These are phyloP conservation scores for Andricus quercusramuli DNA, from an alignment of 2,888 invertebrate species.

Conservation along the genomic window DNA sequence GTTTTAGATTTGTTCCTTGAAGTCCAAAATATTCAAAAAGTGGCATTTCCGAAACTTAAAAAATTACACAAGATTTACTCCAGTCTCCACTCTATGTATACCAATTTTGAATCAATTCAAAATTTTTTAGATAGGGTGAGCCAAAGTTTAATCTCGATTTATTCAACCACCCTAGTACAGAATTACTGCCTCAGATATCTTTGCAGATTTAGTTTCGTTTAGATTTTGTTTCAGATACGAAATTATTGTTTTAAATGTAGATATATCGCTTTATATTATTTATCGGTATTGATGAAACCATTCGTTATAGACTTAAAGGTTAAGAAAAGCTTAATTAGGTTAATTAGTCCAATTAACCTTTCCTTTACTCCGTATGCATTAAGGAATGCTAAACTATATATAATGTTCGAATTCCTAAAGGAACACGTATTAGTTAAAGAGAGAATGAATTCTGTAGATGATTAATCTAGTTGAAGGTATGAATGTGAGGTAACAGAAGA, in stretches of 20 bases:
- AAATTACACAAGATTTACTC: too few species aligned
- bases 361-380: background rate
- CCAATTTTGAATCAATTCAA: too few species aligned
- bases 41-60: too few species aligned
- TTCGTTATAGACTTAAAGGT: background rate
- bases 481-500: background rate
- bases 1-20: too few species aligned
- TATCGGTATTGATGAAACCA: background rate
- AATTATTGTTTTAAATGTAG: background rate
- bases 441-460: background rate
- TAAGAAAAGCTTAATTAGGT: background rate
- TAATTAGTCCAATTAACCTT: constrained; percentile 25
- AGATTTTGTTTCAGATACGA: background rate
- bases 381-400: background rate
- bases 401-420: background rate
- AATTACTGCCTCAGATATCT: too few species aligned
- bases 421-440: background rate
- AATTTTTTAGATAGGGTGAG: too few species aligned
- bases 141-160: too few species aligned
- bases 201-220: too few species aligned
- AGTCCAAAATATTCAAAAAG: too few species aligned
- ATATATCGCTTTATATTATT: background rate
- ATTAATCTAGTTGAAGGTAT: background rate
- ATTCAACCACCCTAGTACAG: too few species aligned
- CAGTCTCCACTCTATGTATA: too few species aligned